Evolutionary conservation across 2,113 vertebrate genomes (phyloP).

Genomic region (Carassius gibelio): DNA sequence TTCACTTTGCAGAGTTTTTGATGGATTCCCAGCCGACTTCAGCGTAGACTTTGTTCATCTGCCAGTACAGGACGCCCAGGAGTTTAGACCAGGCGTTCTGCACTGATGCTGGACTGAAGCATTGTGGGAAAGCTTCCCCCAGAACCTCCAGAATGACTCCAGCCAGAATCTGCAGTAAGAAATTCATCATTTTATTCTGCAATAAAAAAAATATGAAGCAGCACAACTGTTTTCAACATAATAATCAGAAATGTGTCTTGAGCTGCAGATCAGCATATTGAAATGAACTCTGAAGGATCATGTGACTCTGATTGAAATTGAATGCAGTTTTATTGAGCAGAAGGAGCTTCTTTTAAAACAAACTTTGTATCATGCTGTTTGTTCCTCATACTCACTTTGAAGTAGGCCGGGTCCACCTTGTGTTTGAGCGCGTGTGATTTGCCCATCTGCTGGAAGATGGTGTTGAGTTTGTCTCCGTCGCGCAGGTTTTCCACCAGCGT

Average conservation of each 20-base stretch:
- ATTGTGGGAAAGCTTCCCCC: constrained; percentile 80
- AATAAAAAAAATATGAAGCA: neutral
- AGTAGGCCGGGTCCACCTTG: constrained; percentile 93
- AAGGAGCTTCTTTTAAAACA: neutral
- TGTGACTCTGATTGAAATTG: neutral
- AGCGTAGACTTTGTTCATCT: constrained; percentile 56
- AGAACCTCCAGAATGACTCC: constrained; percentile 92
- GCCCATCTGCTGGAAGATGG: constrained; percentile 82
- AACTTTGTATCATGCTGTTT: neutral
- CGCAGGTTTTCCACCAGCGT: constrained; percentile 87
- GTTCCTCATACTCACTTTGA: constrained; percentile 79
- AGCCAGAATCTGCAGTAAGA: constrained; percentile 81
- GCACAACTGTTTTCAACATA: neutral
- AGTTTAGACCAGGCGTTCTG: constrained; percentile 89
- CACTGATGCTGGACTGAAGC: constrained; percentile 83
- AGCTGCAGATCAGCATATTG: too few relatives aligned
- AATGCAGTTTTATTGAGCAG: too few relatives aligned
- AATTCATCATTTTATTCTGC: too few relatives aligned
- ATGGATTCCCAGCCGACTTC: constrained; percentile 85
- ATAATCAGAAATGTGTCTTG: neutral
- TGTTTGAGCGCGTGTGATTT: constrained; percentile 89
- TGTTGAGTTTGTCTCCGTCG: constrained; percentile 82
- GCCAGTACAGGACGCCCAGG: constrained; percentile 78
- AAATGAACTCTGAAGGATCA: neutral
- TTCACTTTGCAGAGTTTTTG: constrained; percentile 13